Base-by-base conservation (phyloP, 2,888 invertebrate genomes). In the Julus scanicus region DNA sequence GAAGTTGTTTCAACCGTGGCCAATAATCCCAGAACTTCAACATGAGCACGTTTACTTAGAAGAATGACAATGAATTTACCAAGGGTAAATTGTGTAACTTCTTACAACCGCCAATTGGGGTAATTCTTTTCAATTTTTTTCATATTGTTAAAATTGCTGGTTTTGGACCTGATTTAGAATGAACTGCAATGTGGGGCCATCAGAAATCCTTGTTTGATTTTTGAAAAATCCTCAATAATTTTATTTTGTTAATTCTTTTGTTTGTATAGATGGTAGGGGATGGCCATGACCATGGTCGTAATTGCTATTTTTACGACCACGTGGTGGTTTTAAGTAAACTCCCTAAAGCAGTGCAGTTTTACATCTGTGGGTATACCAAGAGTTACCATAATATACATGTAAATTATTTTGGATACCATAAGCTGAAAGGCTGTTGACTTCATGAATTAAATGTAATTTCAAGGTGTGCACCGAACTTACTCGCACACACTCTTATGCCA, bases 1-100 rank as follows among this genome's bases (percentile, higher is more conserved):
- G 63, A 63, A 63, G 20, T 63, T 63, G 63, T 63, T 63, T 63
- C 63, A 63, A 63, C 63, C 63, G 63, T 63, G 63, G n/a, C 63
- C 63, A 63, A 63, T 63, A 63, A 63, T 63, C 63, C 20, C 20
- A 20, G 63, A 11, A 15, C 11, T 57, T 57, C 15, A 15, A 15
- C 17, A 20, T 20, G 15, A n/a, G 15, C 63, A 20, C 20, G 63
- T 20, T 63, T 63, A 20, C 63, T 63, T 63, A 63, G 63, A 5
- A 63, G 63, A n/a, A 63, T 63, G 63, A 63, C 63, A 63, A 63
- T 63, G 63, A 63, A 63, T 63, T 63, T 63, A 6, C 63, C 63
- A 63, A 63, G 63, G 53, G 63, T 63, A 63, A 63, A 63, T 63
- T 63, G 63, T 57, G 57, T 57, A 57, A 57, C 20, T 63, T 20